These are phyloP conservation scores for Timema podura DNA, from an alignment of 2,888 invertebrate genomes.

Conservation along the genomic window DNA sequence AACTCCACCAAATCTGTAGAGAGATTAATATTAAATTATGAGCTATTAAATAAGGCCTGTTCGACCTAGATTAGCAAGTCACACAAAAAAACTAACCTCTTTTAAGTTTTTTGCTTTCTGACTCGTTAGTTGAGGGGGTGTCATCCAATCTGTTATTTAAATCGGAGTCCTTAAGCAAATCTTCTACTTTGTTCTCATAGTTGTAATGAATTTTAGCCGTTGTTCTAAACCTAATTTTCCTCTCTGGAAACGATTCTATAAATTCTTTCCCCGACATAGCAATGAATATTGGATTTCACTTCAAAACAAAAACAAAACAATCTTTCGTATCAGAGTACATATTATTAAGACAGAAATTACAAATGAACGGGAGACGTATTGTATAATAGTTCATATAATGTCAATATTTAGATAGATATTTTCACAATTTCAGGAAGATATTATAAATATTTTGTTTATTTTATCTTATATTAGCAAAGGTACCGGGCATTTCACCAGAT, in stretches of 20 bases:
- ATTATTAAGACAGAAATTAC: no score
- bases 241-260: slow-evolving; percentile 38
- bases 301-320: slow-evolving; percentile 6
- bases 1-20: not conserved
- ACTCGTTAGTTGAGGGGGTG: slow-evolving; percentile 21
- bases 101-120: slow-evolving; percentile 16
- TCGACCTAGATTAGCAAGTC: no score
- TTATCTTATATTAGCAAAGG: no score
- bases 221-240: slow-evolving; percentile 49
- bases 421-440: no score
- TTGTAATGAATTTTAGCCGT: slow-evolving; percentile 44
- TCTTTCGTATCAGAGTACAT: no score
- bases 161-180: slow-evolving; percentile 39
- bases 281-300: slow-evolving; percentile 6
- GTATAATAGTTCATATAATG: no score
- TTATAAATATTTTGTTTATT: no score
- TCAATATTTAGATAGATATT: no score
- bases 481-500: no score
- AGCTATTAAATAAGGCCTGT: no score
- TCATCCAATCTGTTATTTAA: slow-evolving; percentile 33
- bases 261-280: slow-evolving; percentile 37
- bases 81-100: slow-evolving; percentile 26
- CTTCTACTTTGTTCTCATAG: slow-evolving; percentile 44
- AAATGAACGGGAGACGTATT: no score
- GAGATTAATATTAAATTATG: no score